These are phyloP conservation scores for Botrylloides violaceus DNA, from an alignment of 23 tunicate genomes.

Conservation along the genomic window DNA sequence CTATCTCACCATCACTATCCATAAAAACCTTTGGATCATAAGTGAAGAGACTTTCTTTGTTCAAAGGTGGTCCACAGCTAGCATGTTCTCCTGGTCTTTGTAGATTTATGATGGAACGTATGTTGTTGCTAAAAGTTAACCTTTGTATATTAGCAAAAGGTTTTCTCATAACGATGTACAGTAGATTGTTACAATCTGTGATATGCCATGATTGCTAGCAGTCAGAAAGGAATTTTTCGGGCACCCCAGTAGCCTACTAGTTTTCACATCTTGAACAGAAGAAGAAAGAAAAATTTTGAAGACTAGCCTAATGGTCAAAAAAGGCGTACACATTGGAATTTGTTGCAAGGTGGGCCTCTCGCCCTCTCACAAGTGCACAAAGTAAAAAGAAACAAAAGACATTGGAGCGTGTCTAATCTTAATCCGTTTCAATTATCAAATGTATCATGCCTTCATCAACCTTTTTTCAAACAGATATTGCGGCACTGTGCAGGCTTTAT, in stretches of 20 bases:
- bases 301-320: too few species aligned
- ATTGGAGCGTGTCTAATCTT: too few species aligned
- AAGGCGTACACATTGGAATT: too few species aligned
- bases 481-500: too few species aligned
- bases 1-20: constrained; percentile 82
- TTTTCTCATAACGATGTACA: too few species aligned
- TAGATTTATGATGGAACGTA: constrained; percentile 78
- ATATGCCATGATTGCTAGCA: not conserved
- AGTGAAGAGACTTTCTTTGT: constrained; percentile 76
- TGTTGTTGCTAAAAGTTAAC: constrained; percentile 41
- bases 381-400: too few species aligned
- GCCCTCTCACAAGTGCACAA: too few species aligned
- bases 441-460: too few species aligned
- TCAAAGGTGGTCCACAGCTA: constrained; percentile 89
- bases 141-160: too few species aligned
- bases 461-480: too few species aligned
- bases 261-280: not conserved
- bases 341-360: too few species aligned
- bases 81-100: constrained; percentile 99
- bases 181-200: not conserved
- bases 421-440: too few species aligned
- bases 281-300: not conserved
- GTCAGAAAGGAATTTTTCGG: not conserved
- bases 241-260: not conserved
- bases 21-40: constrained; percentile 81